Conservation (phyloP, 2,888 invertebrate genomes). For the Caenorhabditis sp. region DNA sequence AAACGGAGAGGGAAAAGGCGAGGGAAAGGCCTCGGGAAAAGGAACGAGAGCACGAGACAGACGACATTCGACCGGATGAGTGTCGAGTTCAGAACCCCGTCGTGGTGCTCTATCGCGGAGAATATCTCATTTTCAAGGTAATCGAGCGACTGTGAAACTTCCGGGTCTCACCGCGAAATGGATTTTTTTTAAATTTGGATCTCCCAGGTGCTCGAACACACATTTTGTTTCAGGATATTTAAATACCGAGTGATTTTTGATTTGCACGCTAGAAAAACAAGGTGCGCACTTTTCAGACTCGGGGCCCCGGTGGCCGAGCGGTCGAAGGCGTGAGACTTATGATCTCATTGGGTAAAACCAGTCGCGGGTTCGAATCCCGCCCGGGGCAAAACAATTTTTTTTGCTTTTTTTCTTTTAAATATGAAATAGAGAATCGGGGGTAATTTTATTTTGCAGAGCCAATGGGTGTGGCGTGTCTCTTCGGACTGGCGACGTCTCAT, state of each 20-base stretch:
- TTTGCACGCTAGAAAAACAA: too few species aligned
- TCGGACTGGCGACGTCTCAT: conserved; percentile 42
- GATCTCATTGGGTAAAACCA: conserved; percentile 30
- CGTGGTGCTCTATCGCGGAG: conserved; percentile 53
- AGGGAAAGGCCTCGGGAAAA: conserved; percentile 7
- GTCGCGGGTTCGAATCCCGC: conserved; percentile 45
- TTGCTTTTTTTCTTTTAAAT: too few species aligned
- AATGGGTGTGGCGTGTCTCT: conserved; percentile 59
- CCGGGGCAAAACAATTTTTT: conserved; percentile 31
- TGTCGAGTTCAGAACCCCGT: conserved; percentile 57
- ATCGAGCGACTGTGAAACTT: too few species aligned
- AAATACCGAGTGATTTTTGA: too few species aligned
- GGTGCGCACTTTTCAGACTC: too few species aligned
- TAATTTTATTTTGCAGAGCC: conserved; percentile 40
- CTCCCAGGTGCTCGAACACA: too few species aligned
- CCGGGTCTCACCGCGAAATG: too few species aligned
- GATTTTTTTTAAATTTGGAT: too few species aligned
- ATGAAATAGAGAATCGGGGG: too few species aligned
- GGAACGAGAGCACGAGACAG: conserved; percentile 29
- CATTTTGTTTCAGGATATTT: too few species aligned
- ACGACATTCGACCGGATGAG: conserved; percentile 46
- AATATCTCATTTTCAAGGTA: conserved; percentile 63
- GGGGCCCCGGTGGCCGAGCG: conserved; percentile 37
- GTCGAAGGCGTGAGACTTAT: conserved; percentile 42
- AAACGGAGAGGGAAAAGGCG: neutral